Evolutionary conservation across 2,113 vertebrate species (phyloP).

Genomic region (Mesembrinibis cayennensis): DNA sequence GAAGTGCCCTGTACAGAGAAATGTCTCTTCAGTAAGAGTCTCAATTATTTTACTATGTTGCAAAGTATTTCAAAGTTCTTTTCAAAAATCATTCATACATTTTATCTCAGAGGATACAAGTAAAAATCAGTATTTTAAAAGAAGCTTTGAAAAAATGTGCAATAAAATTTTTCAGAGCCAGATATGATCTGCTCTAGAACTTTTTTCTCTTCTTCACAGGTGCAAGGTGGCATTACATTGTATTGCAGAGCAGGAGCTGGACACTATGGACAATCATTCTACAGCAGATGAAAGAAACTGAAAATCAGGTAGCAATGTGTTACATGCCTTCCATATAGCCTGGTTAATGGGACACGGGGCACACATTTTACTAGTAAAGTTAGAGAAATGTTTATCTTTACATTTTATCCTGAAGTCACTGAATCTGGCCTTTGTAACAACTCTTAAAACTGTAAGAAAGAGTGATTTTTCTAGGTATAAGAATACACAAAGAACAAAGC

Average conservation of each 20-base stretch:
- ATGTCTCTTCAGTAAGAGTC: background rate
- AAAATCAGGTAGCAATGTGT: background rate
- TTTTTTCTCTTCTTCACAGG: background rate
- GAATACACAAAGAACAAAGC: constrained; percentile 61
- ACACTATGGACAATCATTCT: background rate
- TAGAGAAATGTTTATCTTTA: constrained; percentile 11
- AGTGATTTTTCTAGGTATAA: constrained; percentile 32
- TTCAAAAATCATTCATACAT: background rate
- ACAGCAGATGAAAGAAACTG: background rate
- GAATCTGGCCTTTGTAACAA: constrained; percentile 27
- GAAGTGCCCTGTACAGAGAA: background rate
- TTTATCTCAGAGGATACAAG: background rate
- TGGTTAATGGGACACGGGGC: background rate
- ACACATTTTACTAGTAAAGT: background rate
- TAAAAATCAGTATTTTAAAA: background rate
- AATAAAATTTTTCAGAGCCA: background rate
- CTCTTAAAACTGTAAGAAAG: constrained; percentile 24
- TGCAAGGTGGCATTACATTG: background rate
- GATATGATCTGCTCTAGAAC: background rate
- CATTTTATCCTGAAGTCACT: background rate
- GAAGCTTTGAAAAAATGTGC: background rate
- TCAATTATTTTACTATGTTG: background rate
- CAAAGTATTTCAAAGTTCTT: background rate
- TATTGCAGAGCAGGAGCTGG: background rate
- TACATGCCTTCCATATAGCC: background rate